Conservation (phyloP, 2,113 vertebrate genomes). For the Sylvia atricapilla region DNA sequence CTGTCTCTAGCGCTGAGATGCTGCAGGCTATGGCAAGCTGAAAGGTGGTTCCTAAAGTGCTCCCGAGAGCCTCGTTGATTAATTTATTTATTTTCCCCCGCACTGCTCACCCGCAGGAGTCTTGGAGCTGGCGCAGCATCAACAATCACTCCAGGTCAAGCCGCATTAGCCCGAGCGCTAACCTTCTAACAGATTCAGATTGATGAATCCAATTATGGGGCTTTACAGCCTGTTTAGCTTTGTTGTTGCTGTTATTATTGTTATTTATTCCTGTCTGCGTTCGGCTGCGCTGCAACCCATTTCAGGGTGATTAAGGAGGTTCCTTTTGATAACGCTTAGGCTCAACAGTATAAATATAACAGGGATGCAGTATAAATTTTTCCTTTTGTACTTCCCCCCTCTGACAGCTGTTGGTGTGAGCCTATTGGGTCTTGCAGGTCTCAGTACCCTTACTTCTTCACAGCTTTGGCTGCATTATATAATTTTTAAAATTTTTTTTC, state of each 20-base stretch:
- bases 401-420: neutral
- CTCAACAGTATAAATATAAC: neutral
- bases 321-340: neutral
- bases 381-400: neutral
- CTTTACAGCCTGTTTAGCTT: slow-evolving; percentile 25
- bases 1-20: neutral
- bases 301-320: neutral
- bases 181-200: slow-evolving; percentile 32
- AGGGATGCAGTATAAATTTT: neutral
- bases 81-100: slow-evolving; percentile 29
- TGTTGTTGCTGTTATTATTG: slow-evolving; percentile 11
- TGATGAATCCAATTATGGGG: slow-evolving; percentile 41
- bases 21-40: slow-evolving; percentile 6
- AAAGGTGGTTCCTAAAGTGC: slow-evolving; percentile 20
- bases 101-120: neutral
- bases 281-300: neutral
- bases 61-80: slow-evolving; percentile 29
- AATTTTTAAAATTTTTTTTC: neutral
- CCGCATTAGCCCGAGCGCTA: neutral
- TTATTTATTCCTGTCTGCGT: slow-evolving; percentile 19
- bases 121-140: neutral
- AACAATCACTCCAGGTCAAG: slow-evolving; percentile 10
- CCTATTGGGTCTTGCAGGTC: neutral
- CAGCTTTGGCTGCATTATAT: neutral
- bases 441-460: neutral